Conservation (phyloP, 1,140 invertebrate species). For the Laupala kohalensis region DNA sequence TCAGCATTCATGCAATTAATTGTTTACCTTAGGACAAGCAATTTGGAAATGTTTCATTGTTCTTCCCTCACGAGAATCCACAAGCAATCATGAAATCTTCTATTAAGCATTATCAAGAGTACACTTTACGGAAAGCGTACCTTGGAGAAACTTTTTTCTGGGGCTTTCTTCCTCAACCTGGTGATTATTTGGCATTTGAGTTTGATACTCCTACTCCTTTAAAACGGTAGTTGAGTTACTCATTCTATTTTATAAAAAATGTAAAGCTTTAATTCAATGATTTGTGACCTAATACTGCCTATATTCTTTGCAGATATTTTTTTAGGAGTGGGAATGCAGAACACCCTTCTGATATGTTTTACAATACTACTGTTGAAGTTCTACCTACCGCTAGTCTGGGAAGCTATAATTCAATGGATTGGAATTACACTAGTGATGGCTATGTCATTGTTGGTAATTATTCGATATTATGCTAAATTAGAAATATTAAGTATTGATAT, state of each 20-base stretch:
- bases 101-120: slow-evolving; percentile 75
- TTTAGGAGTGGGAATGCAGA: slow-evolving; percentile 87
- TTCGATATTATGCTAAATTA: too few species aligned
- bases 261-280: not conserved
- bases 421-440: slow-evolving; percentile 51
- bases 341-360: slow-evolving; percentile 80
- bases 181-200: slow-evolving; percentile 69
- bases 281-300: not conserved
- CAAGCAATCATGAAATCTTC: slow-evolving; percentile 58
- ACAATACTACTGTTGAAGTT: slow-evolving; percentile 79
- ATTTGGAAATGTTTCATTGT: slow-evolving; percentile 77
- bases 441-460: slow-evolving; percentile 56
- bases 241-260: not conserved
- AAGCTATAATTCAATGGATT: slow-evolving; percentile 24
- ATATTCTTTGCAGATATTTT: slow-evolving; percentile 46
- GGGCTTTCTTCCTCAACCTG: slow-evolving; percentile 73
- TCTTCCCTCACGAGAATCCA: slow-evolving; percentile 69
- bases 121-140: slow-evolving; percentile 70
- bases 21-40: slow-evolving; percentile 66
- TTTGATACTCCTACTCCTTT: slow-evolving; percentile 63
- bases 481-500: too few species aligned
- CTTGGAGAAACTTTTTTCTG: slow-evolving; percentile 84
- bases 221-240: slow-evolving; percentile 53
- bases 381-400: slow-evolving; percentile 31
- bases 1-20: too few species aligned